These are phyloP conservation scores for Aurelia aurita DNA, from an alignment of 30 jellyfish, hydroid and myxozoan species.

Conservation along the genomic window DNA sequence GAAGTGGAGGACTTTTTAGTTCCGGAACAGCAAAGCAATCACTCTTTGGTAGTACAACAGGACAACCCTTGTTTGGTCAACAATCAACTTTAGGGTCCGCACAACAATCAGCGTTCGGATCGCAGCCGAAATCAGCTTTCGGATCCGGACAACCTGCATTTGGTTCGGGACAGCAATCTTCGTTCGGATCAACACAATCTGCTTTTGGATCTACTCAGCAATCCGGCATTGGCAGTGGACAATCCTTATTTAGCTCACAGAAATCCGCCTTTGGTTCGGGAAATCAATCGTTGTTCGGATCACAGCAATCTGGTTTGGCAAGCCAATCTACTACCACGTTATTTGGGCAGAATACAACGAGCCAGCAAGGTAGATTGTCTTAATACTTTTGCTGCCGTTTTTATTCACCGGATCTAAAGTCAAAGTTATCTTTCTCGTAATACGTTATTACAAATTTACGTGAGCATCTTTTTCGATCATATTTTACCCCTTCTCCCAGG, in stretches of 20 bases:
- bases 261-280: neutral
- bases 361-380: constrained; percentile 12
- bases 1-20: constrained; percentile 21
- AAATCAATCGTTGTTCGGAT: neutral
- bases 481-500: no score
- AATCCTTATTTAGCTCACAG: neutral
- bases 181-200: constrained; percentile 17
- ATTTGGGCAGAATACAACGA: constrained; percentile 8
- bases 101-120: constrained; percentile 30
- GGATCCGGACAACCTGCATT: constrained; percentile 13
- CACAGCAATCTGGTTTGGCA: constrained; percentile 13
- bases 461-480: no score
- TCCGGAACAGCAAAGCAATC: constrained; percentile 18
- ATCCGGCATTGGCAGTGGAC: constrained; percentile 22
- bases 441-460: neutral
- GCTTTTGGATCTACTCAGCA: constrained; percentile 30
- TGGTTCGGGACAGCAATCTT: constrained; percentile 19
- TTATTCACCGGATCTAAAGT: no score
- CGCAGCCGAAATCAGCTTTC: constrained; percentile 1
- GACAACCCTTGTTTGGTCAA: constrained; percentile 35
- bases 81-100: constrained; percentile 19
- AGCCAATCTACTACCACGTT: neutral
- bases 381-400: no score
- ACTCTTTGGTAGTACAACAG: constrained; percentile 26
- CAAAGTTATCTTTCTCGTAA: neutral